Evolutionary conservation across 2,113 vertebrate species (phyloP).

Genomic region (Isurus oxyrinchus): DNA sequence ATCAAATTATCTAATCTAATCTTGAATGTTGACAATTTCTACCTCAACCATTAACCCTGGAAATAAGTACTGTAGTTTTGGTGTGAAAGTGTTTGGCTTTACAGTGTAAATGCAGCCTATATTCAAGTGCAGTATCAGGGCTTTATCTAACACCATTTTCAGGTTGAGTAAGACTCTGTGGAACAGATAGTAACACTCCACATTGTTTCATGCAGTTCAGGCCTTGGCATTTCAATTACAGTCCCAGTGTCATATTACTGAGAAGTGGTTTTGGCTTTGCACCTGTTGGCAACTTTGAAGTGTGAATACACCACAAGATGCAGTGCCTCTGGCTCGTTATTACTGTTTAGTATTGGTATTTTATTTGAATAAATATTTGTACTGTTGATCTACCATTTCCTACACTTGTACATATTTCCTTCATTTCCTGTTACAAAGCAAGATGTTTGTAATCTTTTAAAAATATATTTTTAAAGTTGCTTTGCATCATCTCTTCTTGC

Average conservation of each 20-base stretch:
- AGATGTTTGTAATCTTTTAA: neutral
- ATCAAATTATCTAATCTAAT: neutral
- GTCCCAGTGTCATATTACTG: neutral
- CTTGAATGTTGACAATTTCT: neutral
- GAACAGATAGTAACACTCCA: neutral
- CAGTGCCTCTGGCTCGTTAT: neutral
- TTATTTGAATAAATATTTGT: neutral
- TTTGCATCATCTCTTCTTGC: neutral
- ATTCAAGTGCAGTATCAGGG: neutral
- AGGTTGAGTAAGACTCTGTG: neutral
- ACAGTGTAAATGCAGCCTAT: neutral
- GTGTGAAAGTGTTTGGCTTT: neutral
- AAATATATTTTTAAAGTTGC: neutral
- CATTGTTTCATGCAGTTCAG: neutral
- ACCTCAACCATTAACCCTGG: neutral
- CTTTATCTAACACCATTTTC: neutral
- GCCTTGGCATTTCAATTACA: neutral
- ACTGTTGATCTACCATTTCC: neutral
- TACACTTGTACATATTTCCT: neutral
- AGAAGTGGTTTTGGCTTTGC: neutral
- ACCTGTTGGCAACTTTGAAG: neutral
- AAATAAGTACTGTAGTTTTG: neutral
- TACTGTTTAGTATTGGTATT: neutral
- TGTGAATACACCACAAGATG: neutral
- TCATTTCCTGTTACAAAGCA: neutral